Conservation (phyloP, 2,888 invertebrate genomes). For the Oeneis ivallda region DNA sequence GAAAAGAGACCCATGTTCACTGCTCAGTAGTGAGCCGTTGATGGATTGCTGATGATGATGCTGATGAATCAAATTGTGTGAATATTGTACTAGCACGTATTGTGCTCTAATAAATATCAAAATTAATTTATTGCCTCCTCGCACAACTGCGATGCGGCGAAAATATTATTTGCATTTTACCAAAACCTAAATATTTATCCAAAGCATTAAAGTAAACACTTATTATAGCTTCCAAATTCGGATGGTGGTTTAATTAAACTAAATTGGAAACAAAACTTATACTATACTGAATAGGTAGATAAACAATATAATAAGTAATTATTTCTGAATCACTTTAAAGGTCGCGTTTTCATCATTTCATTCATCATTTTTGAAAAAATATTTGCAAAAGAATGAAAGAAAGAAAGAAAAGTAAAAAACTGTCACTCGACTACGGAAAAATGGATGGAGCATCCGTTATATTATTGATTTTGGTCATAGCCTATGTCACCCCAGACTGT, state of each 20-base stretch:
- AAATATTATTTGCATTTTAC: constrained; percentile 13
- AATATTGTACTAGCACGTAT: neutral
- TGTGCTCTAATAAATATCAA: constrained; percentile 3
- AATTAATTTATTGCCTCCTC: neutral
- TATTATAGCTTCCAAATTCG: neutral
- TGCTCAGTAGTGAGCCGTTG: no score
- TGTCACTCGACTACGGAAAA: no score
- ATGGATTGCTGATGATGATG: no score
- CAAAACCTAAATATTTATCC: constrained; percentile 10
- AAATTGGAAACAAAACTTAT: neutral
- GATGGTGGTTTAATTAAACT: constrained; percentile 1
- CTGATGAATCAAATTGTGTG: constrained; percentile 1
- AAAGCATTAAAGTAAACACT: constrained; percentile 1
- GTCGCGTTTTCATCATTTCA: no score
- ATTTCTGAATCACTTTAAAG: neutral
- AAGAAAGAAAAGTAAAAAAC: no score
- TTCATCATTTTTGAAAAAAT: no score
- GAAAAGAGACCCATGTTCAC: no score
- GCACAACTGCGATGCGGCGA: neutral
- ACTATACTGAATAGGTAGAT: no score
- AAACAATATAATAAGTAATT: neutral
- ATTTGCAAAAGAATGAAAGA: no score
- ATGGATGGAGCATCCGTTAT: no score
- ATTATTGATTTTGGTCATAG: no score
- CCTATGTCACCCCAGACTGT: no score